These are phyloP conservation scores for Solea senegalensis DNA, from an alignment of 2,113 vertebrate species.

Conservation along the genomic window DNA sequence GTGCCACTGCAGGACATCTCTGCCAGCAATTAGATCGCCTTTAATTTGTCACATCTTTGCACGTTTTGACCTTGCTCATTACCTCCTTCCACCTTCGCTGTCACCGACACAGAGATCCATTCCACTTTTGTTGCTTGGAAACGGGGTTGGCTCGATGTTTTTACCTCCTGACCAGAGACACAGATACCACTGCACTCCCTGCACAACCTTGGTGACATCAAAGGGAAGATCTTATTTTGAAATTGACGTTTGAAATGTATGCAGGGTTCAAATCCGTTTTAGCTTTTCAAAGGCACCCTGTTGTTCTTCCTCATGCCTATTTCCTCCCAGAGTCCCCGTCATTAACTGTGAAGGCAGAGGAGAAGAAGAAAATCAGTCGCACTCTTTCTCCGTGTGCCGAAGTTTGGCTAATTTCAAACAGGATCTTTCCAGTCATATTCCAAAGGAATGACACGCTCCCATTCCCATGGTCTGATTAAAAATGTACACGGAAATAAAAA, in stretches of 20 bases:
- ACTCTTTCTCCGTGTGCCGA: not conserved
- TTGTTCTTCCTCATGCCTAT: constrained; percentile 8
- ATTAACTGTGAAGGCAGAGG: not conserved
- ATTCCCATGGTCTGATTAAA: too few species aligned
- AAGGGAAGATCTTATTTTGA: constrained; percentile 22
- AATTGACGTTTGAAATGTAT: constrained; percentile 10
- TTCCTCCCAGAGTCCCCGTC: not conserved
- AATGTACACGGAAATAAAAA: too few species aligned
- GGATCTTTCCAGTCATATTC: not conserved
- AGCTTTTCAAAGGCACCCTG: not conserved
- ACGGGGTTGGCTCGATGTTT: constrained; percentile 1
- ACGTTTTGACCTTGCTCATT: constrained; percentile 18
- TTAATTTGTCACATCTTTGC: constrained; percentile 11
- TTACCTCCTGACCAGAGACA: not conserved
- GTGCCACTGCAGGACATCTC: not conserved
- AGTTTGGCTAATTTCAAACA: not conserved
- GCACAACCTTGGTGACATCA: constrained; percentile 8
- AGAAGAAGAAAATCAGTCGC: not conserved
- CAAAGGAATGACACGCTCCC: too few species aligned
- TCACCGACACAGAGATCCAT: not conserved
- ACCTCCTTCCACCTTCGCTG: not conserved
- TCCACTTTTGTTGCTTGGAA: constrained; percentile 45
- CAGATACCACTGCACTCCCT: not conserved
- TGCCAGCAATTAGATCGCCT: not conserved
- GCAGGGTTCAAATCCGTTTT: not conserved